Evolutionary conservation across 2,797 vertebrate species (phyloP).

Genomic region (Anisognathus igniventris): DNA sequence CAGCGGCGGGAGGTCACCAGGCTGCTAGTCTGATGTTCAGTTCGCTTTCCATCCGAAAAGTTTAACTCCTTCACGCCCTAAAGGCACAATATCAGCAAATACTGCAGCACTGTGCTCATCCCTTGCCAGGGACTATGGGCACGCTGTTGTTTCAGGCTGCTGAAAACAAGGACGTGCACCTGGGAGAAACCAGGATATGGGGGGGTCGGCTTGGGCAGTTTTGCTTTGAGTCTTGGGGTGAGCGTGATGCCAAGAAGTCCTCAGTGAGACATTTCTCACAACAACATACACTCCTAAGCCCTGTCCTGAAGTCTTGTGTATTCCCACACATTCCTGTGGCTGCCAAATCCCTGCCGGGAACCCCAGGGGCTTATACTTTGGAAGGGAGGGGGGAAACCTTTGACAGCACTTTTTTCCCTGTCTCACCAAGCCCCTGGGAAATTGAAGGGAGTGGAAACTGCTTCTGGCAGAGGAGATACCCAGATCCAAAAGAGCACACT

Average conservation of each 20-base stretch:
- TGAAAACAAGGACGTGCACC: accelerated
- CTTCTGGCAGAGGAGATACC: neutral
- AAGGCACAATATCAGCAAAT: neutral
- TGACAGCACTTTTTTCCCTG: neutral
- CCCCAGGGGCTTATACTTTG: neutral
- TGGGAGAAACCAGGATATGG: neutral
- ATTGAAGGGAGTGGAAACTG: neutral
- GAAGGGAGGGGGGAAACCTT: constrained; percentile 13
- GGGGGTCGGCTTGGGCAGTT: accelerated
- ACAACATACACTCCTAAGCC: neutral
- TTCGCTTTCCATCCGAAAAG: constrained; percentile 4
- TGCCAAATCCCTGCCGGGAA: neutral
- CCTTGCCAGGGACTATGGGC: neutral
- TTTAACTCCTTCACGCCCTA: constrained; percentile 55
- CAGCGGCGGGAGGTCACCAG: constrained; percentile 36
- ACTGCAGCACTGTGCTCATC: accelerated
- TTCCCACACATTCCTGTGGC: constrained; percentile 37
- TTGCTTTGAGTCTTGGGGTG: neutral
- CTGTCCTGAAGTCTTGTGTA: neutral
- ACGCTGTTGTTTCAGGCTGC: neutral
- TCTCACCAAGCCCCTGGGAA: constrained; percentile 1
- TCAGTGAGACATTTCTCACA: neutral
- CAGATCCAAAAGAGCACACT: neutral
- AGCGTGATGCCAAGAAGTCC: neutral
- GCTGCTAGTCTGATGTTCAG: constrained; percentile 35